Conservation (phyloP, 2,797 vertebrate species). For the Clarias laeviceps region DNA sequence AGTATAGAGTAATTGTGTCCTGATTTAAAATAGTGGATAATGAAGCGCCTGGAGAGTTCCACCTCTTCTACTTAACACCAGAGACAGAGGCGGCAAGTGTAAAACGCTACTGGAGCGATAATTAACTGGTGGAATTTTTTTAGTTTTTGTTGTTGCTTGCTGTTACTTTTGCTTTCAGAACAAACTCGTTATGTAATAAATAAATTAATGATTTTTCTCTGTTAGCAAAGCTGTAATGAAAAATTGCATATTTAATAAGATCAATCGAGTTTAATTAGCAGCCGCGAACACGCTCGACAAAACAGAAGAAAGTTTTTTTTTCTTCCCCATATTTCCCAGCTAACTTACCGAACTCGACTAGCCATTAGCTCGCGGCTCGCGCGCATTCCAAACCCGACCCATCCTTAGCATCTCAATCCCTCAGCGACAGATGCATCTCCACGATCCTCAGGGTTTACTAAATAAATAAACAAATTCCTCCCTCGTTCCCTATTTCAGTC, state of each 20-base stretch:
- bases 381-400: background rate
- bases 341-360: background rate
- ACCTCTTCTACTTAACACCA: background rate
- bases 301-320: background rate
- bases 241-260: constrained; percentile 12
- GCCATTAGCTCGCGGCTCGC: background rate
- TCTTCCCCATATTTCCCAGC: background rate
- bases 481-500: constrained; percentile 34
- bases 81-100: background rate
- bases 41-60: background rate
- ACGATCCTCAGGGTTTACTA: constrained; percentile 16
- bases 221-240: background rate
- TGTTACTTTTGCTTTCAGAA: background rate
- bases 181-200: background rate
- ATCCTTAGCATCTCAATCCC: background rate
- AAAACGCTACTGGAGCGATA: background rate
- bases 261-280: background rate
- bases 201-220: background rate
- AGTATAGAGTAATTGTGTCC: background rate
- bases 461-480: constrained; percentile 34
- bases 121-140: background rate
- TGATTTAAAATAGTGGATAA: background rate
- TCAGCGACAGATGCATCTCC: background rate
- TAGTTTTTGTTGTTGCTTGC: background rate
- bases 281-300: background rate